Conservation (phyloP, 2,797 vertebrate species). For the Sarcoramphus papa region DNA sequence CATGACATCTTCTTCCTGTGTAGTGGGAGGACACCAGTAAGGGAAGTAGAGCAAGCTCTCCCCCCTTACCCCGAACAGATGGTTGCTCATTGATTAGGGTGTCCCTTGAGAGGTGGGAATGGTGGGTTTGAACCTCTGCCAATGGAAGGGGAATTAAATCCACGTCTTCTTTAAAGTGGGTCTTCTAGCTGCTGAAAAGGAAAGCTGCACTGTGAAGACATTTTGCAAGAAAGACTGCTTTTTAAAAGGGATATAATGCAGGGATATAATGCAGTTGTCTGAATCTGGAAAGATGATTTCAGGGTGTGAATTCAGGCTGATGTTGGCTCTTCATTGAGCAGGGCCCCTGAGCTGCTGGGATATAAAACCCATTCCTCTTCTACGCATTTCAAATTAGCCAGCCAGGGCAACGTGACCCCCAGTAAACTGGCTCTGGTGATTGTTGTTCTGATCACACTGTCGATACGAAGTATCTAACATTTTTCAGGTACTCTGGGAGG, state of each 20-base stretch:
- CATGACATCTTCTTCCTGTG: neutral
- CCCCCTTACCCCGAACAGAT: neutral
- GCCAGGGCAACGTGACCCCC: neutral
- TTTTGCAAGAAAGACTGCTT: neutral
- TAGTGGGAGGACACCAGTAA: neutral
- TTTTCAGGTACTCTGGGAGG: neutral
- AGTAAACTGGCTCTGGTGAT: neutral
- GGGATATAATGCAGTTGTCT: neutral
- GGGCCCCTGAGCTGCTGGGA: neutral
- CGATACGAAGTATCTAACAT: neutral
- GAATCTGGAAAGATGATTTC: neutral
- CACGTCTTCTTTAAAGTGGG: neutral
- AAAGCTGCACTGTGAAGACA: neutral
- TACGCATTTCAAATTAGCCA: neutral
- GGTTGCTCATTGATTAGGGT: slow-evolving; percentile 25
- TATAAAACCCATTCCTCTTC: neutral
- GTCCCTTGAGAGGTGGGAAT: neutral
- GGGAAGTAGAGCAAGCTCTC: neutral
- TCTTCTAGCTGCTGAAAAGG: neutral
- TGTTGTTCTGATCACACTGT: neutral
- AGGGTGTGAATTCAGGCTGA: neutral
- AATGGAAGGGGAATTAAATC: neutral
- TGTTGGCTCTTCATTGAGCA: neutral
- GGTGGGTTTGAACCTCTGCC: slow-evolving; percentile 15
- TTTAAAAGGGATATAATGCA: neutral